Conservation (phyloP, 1,140 invertebrate genomes). For the Drosophila arawakana region DNA sequence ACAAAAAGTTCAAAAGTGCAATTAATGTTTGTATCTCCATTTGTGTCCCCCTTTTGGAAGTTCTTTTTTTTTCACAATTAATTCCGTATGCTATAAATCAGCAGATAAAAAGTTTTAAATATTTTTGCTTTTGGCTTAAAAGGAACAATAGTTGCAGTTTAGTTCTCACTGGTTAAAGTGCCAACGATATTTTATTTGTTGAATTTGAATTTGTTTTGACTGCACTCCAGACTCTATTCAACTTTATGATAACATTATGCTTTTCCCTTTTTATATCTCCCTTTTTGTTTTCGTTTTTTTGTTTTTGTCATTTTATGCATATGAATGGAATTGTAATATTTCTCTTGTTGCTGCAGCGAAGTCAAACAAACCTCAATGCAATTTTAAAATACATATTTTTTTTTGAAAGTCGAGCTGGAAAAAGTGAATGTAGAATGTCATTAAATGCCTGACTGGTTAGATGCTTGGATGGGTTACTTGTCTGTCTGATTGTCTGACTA, state of each 20-base stretch:
- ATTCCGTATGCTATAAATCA: conserved; percentile 64
- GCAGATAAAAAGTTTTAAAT: conserved; percentile 27
- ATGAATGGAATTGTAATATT: conserved; percentile 39
- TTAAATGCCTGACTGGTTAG: conserved; percentile 31
- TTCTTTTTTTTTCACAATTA: conserved; percentile 55
- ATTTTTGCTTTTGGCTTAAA: too few relatives aligned
- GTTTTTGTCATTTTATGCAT: conserved; percentile 7
- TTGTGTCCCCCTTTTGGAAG: conserved; percentile 24
- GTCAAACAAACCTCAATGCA: conserved; percentile 26
- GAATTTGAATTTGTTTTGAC: not conserved
- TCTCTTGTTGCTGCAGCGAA: conserved; percentile 23
- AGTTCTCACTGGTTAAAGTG: conserved; percentile 12
- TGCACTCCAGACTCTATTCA: not conserved
- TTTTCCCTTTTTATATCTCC: not conserved
- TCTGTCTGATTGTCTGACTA: conserved; percentile 21
- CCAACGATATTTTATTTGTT: conserved; percentile 4
- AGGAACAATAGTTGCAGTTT: conserved; percentile 4
- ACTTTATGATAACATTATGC: not conserved
- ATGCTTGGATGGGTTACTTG: not conserved
- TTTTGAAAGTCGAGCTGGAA: conserved; percentile 29
- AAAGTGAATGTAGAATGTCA: conserved; percentile 44
- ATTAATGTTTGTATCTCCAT: conserved; percentile 51
- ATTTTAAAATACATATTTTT: not conserved
- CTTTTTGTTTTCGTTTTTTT: not conserved
- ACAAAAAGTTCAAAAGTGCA: conserved; percentile 62